A percentile compares a stretch with the other conserved stretches of the same genome.
phyloP scores from a whole-genome alignment of 2,113 vertebrate genomes.

The Tricholaema leucomelas region DNA sequence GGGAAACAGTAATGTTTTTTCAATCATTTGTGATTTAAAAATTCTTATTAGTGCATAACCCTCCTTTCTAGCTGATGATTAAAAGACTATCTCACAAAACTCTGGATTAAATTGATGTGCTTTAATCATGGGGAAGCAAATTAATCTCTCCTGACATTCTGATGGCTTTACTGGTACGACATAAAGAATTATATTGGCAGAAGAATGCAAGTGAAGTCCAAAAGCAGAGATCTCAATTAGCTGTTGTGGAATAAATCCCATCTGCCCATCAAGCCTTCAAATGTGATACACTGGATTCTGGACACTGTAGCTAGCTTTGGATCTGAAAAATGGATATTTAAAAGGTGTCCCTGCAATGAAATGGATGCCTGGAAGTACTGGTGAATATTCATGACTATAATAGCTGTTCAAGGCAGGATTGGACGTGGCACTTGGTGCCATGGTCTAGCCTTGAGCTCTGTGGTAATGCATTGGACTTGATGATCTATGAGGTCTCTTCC shows the following conservation, averaged over 20 bases:
- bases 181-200: slow-evolving; percentile 15
- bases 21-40: background rate
- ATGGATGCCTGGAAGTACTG: background rate
- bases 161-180: background rate
- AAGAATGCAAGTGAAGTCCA: slow-evolving; percentile 2
- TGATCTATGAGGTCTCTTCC: too few species aligned
- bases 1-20: background rate
- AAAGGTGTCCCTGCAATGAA: background rate
- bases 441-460: too few species aligned
- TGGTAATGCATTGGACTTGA: too few species aligned
- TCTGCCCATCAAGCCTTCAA: slow-evolving; percentile 23
- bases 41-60: background rate
- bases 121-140: slow-evolving; percentile 26
- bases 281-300: slow-evolving; percentile 22
- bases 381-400: background rate
- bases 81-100: background rate
- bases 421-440: too few species aligned
- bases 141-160: slow-evolving; percentile 35
- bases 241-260: slow-evolving; percentile 25
- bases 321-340: background rate
- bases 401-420: too few species aligned
- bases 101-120: background rate
- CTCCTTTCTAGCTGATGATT: slow-evolving; percentile 6
- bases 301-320: background rate
- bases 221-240: slow-evolving; percentile 46